Conservation (phyloP, 2,888 invertebrate species). For the Chrysolina oricalcia region DNA sequence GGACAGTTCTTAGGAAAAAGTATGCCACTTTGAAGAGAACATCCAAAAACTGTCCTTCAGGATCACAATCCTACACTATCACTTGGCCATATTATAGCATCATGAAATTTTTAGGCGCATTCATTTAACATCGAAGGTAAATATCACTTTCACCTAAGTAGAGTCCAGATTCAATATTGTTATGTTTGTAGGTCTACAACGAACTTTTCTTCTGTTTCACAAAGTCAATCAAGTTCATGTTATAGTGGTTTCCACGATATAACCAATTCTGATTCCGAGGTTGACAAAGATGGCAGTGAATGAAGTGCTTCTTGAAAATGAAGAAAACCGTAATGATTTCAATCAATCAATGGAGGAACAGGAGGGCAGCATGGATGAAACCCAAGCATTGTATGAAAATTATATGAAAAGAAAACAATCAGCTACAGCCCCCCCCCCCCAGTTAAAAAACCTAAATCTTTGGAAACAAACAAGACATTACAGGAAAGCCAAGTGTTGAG, state of each 20-base stretch:
- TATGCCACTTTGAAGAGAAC: slow-evolving; percentile 9
- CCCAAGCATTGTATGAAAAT: slow-evolving; percentile 20
- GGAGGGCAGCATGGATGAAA: slow-evolving; percentile 9
- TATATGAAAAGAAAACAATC: slow-evolving; percentile 1
- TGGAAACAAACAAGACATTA: too few species aligned
- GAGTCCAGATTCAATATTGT: not conserved
- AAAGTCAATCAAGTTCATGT: not conserved
- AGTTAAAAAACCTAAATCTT: not conserved
- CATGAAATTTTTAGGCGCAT: slow-evolving; percentile 9
- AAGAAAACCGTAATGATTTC: too few species aligned
- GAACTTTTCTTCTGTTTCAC: not conserved
- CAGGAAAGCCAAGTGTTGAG: too few species aligned
- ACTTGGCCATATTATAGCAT: not conserved
- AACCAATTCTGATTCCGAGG: not conserved
- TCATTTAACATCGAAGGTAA: not conserved
- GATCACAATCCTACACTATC: slow-evolving; percentile 6
- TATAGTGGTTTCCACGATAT: slow-evolving; percentile 2
- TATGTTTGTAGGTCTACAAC: slow-evolving; percentile 10
- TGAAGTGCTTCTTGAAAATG: too few species aligned
- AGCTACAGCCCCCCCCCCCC: too few species aligned
- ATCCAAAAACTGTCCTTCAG: not conserved
- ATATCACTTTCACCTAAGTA: not conserved
- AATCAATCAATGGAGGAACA: slow-evolving; percentile 3
- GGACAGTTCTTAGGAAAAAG: slow-evolving; percentile 5
- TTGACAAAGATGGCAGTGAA: too few species aligned